A percentile compares a stretch with the other conserved stretches of the same genome.
phyloP scores from a whole-genome alignment of 92 coral and sea anemone genomes.

The Umimayanthus chanpuru region DNA sequence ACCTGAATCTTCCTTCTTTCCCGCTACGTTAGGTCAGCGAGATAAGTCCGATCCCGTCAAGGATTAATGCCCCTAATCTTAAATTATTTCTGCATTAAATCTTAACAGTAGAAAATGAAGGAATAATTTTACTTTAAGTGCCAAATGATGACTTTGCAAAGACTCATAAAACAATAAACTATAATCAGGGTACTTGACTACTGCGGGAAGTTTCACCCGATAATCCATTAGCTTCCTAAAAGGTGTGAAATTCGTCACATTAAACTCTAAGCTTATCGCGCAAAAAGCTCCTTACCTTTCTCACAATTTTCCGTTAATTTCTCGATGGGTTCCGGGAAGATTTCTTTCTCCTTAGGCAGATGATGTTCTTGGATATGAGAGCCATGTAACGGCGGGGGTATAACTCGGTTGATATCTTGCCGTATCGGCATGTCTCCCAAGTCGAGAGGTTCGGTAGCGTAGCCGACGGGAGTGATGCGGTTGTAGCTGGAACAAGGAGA shows the following conservation, averaged over 20 bases:
- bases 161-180: conserved; percentile 40
- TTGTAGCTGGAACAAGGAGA: conserved; percentile 41
- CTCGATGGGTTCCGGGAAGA: conserved; percentile 32
- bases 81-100: conserved; percentile 42
- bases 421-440: conserved; percentile 21
- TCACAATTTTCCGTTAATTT: conserved; percentile 43
- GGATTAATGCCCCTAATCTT: background rate
- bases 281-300: conserved; percentile 21
- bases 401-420: conserved; percentile 18
- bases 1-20: background rate
- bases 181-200: conserved; percentile 28
- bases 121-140: conserved; percentile 48
- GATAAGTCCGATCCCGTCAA: background rate
- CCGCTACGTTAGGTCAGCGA: background rate
- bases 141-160: conserved; percentile 46
- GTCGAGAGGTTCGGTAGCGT: conserved; percentile 11
- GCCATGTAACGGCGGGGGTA: conserved; percentile 23
- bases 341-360: conserved; percentile 24
- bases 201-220: conserved; percentile 23
- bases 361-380: conserved; percentile 16
- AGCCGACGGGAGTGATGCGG: conserved; percentile 26
- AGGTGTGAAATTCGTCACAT: conserved; percentile 46
- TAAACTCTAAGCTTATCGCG: conserved; percentile 25
- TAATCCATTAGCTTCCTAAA: conserved; percentile 21
- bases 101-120: conserved; percentile 36